Conservation (phyloP, 2,888 invertebrate species). For the Andrena hattorfiana region DNA sequence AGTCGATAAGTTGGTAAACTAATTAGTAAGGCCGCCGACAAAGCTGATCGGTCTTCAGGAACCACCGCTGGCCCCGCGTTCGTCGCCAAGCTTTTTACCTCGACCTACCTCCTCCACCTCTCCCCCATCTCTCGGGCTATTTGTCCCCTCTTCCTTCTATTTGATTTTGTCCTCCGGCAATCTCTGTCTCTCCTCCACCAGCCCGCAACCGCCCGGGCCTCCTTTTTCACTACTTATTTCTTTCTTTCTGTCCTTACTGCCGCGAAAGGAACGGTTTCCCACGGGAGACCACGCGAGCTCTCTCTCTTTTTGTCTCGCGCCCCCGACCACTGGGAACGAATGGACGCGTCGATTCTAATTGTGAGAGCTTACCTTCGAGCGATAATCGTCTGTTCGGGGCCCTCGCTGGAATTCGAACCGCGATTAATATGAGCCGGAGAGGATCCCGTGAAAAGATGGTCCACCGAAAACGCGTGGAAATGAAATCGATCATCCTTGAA, state of each 20-base stretch:
- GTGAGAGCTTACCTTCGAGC: slow-evolving; percentile 45
- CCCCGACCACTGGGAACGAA: slow-evolving; percentile 34
- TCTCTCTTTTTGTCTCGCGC: slow-evolving; percentile 61
- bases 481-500: background rate
- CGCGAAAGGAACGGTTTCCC: slow-evolving; percentile 79
- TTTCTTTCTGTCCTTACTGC: slow-evolving; percentile 78
- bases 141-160: slow-evolving; percentile 73
- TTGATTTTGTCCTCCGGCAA: slow-evolving; percentile 57
- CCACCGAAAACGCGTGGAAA: background rate
- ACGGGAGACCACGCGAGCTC: slow-evolving; percentile 72
- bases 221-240: slow-evolving; percentile 79
- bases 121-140: slow-evolving; percentile 69
- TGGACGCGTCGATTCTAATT: slow-evolving; percentile 63
- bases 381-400: slow-evolving; percentile 44
- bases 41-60: slow-evolving; percentile 80
- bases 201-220: slow-evolving; percentile 60
- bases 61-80: slow-evolving; percentile 73
- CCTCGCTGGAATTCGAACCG: slow-evolving; percentile 41
- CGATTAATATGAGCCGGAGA: background rate
- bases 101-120: slow-evolving; percentile 66
- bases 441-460: background rate
- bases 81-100: slow-evolving; percentile 80
- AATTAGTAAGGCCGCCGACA: slow-evolving; percentile 84
- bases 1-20: slow-evolving; percentile 85
- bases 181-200: slow-evolving; percentile 63